A percentile compares a stretch with the other conserved stretches of the same genome.
phyloP scores from a whole-genome alignment of 2,113 vertebrate genomes.

The Sclerurus mexicanus region DNA sequence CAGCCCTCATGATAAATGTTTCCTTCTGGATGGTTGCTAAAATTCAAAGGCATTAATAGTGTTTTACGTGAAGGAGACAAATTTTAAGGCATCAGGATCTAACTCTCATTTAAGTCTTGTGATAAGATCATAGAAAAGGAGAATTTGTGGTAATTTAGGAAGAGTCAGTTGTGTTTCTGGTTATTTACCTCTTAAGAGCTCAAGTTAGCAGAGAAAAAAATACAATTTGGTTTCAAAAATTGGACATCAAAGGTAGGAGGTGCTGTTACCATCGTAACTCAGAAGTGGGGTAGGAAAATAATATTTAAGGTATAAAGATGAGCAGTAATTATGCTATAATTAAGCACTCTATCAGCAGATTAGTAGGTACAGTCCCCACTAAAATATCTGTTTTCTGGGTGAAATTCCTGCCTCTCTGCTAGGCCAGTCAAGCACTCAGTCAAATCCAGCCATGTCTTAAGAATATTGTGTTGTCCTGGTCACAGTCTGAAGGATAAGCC shows the following conservation, averaged over 20 bases:
- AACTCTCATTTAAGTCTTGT: background rate
- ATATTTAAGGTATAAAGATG: background rate
- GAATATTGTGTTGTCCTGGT: fast-evolving
- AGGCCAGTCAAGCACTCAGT: background rate
- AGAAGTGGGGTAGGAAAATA: background rate
- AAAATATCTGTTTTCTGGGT: background rate
- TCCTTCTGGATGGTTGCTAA: background rate
- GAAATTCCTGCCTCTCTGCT: background rate
- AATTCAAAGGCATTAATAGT: background rate
- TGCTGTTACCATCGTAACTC: fast-evolving
- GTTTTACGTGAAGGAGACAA: background rate
- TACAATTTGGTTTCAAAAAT: background rate
- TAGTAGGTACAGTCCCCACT: too few species aligned
- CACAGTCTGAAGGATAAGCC: background rate
- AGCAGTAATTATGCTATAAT: background rate
- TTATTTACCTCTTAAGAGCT: background rate
- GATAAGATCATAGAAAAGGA: background rate
- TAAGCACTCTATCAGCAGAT: background rate
- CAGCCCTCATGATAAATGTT: background rate
- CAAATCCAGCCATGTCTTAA: background rate
- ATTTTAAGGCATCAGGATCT: background rate
- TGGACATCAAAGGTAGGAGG: background rate
- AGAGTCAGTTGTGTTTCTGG: background rate
- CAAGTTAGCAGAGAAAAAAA: background rate
- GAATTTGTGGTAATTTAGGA: background rate